A percentile compares a stretch with the other conserved stretches of the same genome.
Conservation (phyloP, 2,113 vertebrate species). For the Tragelaphus scriptus region DNA sequence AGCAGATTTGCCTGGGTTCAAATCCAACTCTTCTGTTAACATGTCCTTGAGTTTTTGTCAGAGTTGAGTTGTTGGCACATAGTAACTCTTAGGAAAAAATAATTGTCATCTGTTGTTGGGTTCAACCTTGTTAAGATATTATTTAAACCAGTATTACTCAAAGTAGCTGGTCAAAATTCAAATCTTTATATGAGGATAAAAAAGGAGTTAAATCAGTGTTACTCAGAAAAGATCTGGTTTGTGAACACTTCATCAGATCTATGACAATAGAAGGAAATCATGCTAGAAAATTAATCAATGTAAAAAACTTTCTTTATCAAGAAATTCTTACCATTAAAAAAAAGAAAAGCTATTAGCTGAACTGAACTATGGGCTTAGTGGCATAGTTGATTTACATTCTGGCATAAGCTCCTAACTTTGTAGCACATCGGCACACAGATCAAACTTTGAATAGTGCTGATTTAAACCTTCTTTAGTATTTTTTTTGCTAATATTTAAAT, state of each 20-base stretch:
- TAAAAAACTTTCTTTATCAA: neutral
- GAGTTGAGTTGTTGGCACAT: neutral
- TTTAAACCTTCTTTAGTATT: neutral
- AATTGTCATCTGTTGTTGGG: neutral
- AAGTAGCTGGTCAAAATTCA: neutral
- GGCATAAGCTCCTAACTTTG: neutral
- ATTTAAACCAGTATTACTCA: neutral
- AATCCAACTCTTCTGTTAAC: neutral
- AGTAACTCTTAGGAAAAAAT: neutral
- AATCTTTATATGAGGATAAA: neutral
- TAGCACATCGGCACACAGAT: neutral
- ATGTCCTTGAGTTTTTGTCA: neutral
- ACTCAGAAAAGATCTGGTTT: neutral
- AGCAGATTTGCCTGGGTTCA: neutral
- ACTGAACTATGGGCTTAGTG: neutral
- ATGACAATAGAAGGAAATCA: neutral
- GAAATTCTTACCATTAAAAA: neutral
- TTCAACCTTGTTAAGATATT: neutral
- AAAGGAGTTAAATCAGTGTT: neutral
- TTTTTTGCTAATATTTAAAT: neutral
- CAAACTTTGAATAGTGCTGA: neutral
- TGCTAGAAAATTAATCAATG: neutral
- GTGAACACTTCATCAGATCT: neutral
- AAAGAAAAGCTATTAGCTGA: neutral
- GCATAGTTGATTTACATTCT: neutral